Evolutionary conservation across 1,140 invertebrate genomes (phyloP).

Genomic region (Hestina assimilis): DNA sequence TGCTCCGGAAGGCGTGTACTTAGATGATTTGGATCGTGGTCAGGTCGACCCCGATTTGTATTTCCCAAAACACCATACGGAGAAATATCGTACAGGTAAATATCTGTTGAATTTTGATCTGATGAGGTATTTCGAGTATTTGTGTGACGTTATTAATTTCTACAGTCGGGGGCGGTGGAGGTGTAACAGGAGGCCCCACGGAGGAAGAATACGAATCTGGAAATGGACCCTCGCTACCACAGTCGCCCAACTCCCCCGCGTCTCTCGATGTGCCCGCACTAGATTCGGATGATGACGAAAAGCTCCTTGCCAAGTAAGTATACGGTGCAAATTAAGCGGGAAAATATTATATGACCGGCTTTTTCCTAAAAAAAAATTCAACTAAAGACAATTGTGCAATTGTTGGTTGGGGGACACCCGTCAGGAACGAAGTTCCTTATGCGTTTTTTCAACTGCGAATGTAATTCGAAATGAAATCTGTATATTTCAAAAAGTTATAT

Average conservation of each 20-base stretch:
- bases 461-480: no score
- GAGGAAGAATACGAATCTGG: constrained; percentile 98
- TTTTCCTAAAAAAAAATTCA: no score
- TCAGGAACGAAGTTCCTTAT: no score
- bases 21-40: constrained; percentile 93
- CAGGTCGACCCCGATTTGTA: constrained; percentile 95
- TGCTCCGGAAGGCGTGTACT: constrained; percentile 90
- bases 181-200: constrained; percentile 56
- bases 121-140: background rate
- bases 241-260: constrained; percentile 89
- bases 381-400: no score
- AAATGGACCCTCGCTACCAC: constrained; percentile 94
- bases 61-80: constrained; percentile 82
- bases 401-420: no score
- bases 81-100: constrained; percentile 54
- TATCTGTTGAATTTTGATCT: background rate
- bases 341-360: no score
- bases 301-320: constrained; percentile 81
- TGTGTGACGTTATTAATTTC: background rate
- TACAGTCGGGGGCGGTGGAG: constrained; percentile 14
- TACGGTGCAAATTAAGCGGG: no score
- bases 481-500: no score
- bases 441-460: no score
- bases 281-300: constrained; percentile 91
- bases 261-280: constrained; percentile 86